Evolutionary conservation across 1,140 invertebrate species (phyloP), one percentile per base, ranked within the genome.

Genomic region (Drosophila arawakana): DNA sequence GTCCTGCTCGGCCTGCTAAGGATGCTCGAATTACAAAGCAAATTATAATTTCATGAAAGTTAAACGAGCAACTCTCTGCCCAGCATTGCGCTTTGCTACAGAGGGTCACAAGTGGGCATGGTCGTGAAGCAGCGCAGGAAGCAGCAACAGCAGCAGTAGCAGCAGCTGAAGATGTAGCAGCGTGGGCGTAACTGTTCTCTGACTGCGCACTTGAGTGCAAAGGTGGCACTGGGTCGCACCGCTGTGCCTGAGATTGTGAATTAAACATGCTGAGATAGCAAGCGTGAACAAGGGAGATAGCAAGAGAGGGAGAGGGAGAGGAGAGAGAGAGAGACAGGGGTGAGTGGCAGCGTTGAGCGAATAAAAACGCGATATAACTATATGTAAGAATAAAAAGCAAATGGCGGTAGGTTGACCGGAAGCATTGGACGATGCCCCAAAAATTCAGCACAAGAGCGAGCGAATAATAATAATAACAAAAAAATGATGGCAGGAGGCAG

Each of bases 21-120:
- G 80, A 86, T 90, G 80, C 86, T 90, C 82, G 78, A 80, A 91
- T 90, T 90, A 90, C 82, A 90, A 88, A 90, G 80, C 88, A 90
- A 90, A 91, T 90, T 90, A 90, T 90, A 90, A 90, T 90, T 90
- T 90, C 88, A 90, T 91, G 86, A 91, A 90, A 90, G 86, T 90
- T 90, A 90, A 91, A 90, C 88, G 86, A 86, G 88, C 83, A 83
- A 91, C 80, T 90, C 77, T 80, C 77, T 59, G 70, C 78, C 59
- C 59, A 30, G 65, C 80, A 55, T 41, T 30, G 58, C 62, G 60
- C 50, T 35, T 30, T 25, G 41, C 68, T 65, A 61, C 62, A 70
- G 76, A 50, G 81, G 81, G 81, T 85, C 83, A 83, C 83, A 73
- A 35, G 60, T 44, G 43, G 41, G 39, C 21, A 3, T 59, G 13